These are phyloP conservation scores for Cyprinodon variegatus DNA, from an alignment of 2,113 vertebrate genomes.

Conservation along the genomic window DNA sequence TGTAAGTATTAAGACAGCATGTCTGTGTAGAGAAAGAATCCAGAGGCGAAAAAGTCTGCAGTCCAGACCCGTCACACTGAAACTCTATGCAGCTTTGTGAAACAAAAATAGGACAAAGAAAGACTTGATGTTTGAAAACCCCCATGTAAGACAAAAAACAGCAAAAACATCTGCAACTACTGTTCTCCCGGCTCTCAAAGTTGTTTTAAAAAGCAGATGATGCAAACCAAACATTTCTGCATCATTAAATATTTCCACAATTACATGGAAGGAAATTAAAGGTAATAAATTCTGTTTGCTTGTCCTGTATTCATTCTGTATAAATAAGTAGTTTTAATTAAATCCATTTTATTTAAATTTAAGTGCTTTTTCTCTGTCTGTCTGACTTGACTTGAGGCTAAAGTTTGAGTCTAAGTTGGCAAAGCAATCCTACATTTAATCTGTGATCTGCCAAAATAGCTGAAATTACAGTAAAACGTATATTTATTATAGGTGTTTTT, in stretches of 20 bases:
- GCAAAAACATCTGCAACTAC: not conserved
- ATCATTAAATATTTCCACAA: not conserved
- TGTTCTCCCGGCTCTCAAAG: not conserved
- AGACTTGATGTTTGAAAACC: not conserved
- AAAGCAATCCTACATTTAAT: constrained; percentile 50
- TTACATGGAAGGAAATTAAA: not conserved
- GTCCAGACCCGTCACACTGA: not conserved
- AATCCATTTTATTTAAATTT: constrained; percentile 7
- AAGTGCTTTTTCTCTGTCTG: constrained; percentile 12
- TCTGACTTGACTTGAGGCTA: constrained; percentile 22
- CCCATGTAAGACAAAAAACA: not conserved
- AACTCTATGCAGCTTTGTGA: not conserved
- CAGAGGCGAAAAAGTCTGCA: constrained; percentile 1
- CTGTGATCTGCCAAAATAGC: constrained; percentile 51
- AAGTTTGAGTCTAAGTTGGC: constrained; percentile 64
- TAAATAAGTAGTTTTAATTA: not conserved
- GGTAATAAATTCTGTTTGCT: not conserved
- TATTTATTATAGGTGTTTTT: constrained; percentile 16
- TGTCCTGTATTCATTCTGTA: not conserved
- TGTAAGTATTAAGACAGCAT: not conserved
- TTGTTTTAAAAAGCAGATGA: not conserved
- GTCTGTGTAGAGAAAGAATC: not conserved
- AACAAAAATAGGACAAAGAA: not conserved
- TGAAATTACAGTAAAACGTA: constrained; percentile 57
- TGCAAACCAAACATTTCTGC: not conserved